These are phyloP conservation scores for Parnassius glacialis DNA, from an alignment of 2,888 invertebrate species.

Conservation along the genomic window DNA sequence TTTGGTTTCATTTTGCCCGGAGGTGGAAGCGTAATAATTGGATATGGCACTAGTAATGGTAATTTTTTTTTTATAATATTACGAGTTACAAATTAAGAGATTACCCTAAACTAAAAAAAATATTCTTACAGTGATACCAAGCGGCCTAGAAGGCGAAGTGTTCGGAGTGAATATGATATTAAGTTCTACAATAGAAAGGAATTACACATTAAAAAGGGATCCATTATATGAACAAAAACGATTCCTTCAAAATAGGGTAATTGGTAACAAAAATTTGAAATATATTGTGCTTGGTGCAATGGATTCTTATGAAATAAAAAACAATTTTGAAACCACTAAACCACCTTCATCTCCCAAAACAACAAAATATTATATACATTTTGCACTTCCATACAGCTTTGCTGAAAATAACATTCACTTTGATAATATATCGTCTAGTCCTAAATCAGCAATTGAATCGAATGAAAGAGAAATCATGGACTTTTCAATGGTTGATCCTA, in stretches of 20 bases:
- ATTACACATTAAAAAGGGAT: conserved; percentile 50
- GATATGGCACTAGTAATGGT: conserved; percentile 85
- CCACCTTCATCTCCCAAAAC: conserved; percentile 32
- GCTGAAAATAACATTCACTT: conserved; percentile 48
- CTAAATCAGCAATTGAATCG: conserved; percentile 29
- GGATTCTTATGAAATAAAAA: conserved; percentile 49
- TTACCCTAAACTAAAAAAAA: conserved; percentile 3
- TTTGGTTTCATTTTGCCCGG: conserved; percentile 76
- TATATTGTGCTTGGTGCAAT: conserved; percentile 60
- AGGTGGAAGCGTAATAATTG: conserved; percentile 84
- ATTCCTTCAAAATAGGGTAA: conserved; percentile 55
- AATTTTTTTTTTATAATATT: conserved; percentile 38
- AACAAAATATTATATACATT: conserved; percentile 42
- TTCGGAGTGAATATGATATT: conserved; percentile 84
- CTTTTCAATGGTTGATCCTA: conserved; percentile 31
- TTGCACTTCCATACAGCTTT: conserved; percentile 44
- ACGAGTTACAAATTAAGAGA: background rate
- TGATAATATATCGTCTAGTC: conserved; percentile 31
- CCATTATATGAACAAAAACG: conserved; percentile 51
- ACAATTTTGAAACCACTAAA: conserved; percentile 45
- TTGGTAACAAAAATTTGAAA: conserved; percentile 40
- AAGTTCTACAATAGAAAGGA: conserved; percentile 77
- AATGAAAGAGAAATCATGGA: conserved; percentile 47
- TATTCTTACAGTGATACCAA: conserved; percentile 72
- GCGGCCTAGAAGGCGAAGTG: conserved; percentile 85